Conservation (phyloP, 2,888 invertebrate genomes). For the Ephialtes manifestator region DNA sequence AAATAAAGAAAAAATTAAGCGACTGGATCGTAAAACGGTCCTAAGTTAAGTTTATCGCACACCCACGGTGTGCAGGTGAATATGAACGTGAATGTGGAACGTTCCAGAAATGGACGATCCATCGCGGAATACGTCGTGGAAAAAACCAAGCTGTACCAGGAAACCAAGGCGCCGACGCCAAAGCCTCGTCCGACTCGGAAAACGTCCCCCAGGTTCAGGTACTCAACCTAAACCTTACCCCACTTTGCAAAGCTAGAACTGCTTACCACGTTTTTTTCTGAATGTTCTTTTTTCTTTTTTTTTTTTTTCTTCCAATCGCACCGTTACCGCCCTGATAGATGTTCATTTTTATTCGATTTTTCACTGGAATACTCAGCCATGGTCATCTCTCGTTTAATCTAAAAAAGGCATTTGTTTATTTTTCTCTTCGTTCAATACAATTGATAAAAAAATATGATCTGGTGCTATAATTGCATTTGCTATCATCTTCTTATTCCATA, state of each 20-base stretch:
- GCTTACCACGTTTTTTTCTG: constrained; percentile 50
- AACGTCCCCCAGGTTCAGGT: constrained; percentile 85
- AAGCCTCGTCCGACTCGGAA: constrained; percentile 85
- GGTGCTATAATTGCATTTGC: neutral
- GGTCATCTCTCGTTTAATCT: neutral
- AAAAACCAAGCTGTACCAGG: constrained; percentile 85
- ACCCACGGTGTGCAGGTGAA: constrained; percentile 63
- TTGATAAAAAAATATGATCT: neutral
- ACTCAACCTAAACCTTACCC: constrained; percentile 84
- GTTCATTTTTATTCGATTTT: constrained; percentile 25
- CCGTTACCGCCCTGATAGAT: constrained; percentile 51
- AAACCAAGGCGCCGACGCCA: constrained; percentile 84
- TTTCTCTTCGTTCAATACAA: neutral
- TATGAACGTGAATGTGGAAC: constrained; percentile 84
- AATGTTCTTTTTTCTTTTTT: constrained; percentile 27
- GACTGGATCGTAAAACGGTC: constrained; percentile 17
- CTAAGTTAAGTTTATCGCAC: constrained; percentile 22
- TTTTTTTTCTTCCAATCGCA: constrained; percentile 38
- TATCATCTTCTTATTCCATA: constrained; percentile 1
- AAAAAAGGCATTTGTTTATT: neutral
- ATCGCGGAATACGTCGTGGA: constrained; percentile 93
- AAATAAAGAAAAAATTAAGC: constrained; percentile 37
- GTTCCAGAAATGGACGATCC: constrained; percentile 93
- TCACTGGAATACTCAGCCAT: constrained; percentile 9
- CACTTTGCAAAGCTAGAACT: constrained; percentile 70